Evolutionary conservation across 2,888 invertebrate genomes (phyloP).

Genomic region (Ypsolopha sequella): DNA sequence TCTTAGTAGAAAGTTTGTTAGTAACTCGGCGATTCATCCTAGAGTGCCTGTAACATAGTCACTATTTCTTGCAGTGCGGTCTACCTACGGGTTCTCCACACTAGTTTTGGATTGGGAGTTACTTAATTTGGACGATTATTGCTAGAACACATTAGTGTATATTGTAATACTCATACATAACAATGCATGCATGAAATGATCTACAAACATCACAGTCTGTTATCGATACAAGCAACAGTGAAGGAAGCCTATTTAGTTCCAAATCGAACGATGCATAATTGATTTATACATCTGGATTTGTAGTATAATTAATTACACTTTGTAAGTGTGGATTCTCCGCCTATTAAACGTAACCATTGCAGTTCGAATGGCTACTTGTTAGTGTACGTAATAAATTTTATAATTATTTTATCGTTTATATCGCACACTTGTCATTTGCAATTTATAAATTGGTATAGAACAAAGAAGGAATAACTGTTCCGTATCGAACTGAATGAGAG

Average conservation of each 20-base stretch:
- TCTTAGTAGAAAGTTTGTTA: background rate
- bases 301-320: conserved; percentile 60
- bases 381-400: conserved; percentile 61
- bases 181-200: conserved; percentile 31
- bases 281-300: conserved; percentile 63
- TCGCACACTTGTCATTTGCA: conserved; percentile 20
- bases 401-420: conserved; percentile 48
- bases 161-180: conserved; percentile 47
- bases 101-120: too few relatives aligned
- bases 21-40: too few relatives aligned
- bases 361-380: conserved; percentile 61
- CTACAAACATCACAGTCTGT: conserved; percentile 58
- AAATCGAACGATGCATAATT: conserved; percentile 59
- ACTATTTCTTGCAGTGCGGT: too few relatives aligned
- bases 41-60: too few relatives aligned
- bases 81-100: too few relatives aligned
- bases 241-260: conserved; percentile 51
- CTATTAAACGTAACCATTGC: conserved; percentile 67
- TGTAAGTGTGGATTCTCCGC: conserved; percentile 67
- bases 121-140: too few relatives aligned
- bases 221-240: conserved; percentile 35
- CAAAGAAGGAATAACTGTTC: too few relatives aligned
- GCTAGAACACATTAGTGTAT: background rate
- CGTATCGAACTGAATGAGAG: too few relatives aligned
- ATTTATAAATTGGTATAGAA: background rate